phyloP scores from a whole-genome alignment of 2,113 vertebrate species.

The Arvicanthis niloticus region DNA sequence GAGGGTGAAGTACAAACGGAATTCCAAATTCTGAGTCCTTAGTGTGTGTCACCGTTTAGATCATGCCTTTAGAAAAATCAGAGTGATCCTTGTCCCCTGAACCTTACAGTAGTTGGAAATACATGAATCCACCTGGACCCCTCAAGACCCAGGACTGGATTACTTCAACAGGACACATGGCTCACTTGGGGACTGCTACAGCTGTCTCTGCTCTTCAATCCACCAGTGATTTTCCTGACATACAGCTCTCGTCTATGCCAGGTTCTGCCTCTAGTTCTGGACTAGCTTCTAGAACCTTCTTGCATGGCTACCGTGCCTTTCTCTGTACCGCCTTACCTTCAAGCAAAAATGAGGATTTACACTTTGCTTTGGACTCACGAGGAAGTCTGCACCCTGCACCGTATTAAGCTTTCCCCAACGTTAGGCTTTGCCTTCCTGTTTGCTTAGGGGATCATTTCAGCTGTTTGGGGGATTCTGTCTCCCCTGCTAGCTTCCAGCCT shows the following conservation, averaged over 20 bases:
- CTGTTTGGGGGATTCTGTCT: background rate
- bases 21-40: background rate
- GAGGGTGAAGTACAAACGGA: background rate
- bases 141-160: background rate
- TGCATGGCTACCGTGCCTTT: accelerated
- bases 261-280: accelerated
- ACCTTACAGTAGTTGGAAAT: background rate
- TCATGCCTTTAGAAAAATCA: background rate
- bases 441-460: background rate
- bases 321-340: background rate
- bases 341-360: background rate
- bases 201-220: accelerated
- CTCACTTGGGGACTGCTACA: too few species aligned
- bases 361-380: background rate
- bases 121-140: background rate
- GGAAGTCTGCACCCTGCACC: background rate
- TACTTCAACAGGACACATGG: background rate
- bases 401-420: background rate
- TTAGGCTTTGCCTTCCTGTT: background rate
- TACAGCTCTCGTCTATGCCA: background rate
- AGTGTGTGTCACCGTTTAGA: too few species aligned
- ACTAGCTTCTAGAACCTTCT: background rate
- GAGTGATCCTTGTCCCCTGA: background rate
- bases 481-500: background rate
- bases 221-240: background rate